Evolutionary conservation across 2,113 vertebrate genomes (phyloP).

Genomic region (Melanotaenia duboulayi): DNA sequence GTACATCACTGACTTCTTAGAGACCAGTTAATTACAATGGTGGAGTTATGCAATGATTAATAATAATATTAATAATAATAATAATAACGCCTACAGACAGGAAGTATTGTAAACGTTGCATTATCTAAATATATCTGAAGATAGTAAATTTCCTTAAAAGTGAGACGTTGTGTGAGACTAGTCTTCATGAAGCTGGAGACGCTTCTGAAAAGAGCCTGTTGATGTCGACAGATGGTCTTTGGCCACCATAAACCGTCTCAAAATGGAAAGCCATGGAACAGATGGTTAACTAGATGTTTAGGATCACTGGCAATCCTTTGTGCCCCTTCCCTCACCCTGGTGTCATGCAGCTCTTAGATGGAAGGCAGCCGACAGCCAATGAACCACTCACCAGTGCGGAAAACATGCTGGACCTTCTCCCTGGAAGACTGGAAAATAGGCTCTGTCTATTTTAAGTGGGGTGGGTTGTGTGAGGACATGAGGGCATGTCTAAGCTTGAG

Average conservation of each 20-base stretch:
- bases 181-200: too few species aligned
- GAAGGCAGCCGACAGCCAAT: conserved; percentile 57
- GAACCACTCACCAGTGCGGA: conserved; percentile 47
- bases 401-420: conserved; percentile 62
- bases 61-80: too few species aligned
- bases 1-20: too few species aligned
- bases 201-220: background rate
- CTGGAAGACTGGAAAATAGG: conserved; percentile 42
- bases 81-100: too few species aligned
- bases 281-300: conserved; percentile 59
- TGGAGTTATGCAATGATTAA: too few species aligned
- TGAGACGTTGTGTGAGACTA: too few species aligned
- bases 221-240: conserved; percentile 15
- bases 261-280: conserved; percentile 42
- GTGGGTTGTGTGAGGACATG: background rate
- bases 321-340: conserved; percentile 59
- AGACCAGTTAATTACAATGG: too few species aligned
- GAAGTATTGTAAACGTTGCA: too few species aligned
- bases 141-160: too few species aligned
- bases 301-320: conserved; percentile 43
- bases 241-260: background rate
- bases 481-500: conserved; percentile 10
- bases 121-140: too few species aligned
- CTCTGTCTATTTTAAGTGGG: conserved; percentile 19
- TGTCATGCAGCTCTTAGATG: conserved; percentile 53